Evolutionary conservation across 2,797 vertebrate species (phyloP).

Genomic region (Halcyon chelicuti): DNA sequence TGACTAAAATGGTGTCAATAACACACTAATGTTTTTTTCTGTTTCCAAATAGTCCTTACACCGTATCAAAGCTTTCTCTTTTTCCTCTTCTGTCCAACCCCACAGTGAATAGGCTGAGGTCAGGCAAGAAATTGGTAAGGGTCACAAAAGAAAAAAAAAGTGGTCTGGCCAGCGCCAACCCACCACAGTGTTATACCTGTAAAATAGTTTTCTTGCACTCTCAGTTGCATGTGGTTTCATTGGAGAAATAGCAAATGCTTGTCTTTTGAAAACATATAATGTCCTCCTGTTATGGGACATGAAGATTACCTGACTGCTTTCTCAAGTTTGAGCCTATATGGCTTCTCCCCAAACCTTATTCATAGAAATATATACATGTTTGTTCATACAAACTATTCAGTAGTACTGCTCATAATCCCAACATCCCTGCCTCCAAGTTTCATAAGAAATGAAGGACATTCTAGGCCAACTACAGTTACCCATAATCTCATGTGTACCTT

Average conservation of each 20-base stretch:
- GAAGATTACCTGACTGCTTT: neutral
- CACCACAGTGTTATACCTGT: neutral
- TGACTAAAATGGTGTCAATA: neutral
- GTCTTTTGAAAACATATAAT: neutral
- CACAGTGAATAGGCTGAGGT: neutral
- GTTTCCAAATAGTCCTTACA: neutral
- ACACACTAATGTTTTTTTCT: neutral
- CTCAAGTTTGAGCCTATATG: neutral
- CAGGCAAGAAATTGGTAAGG: neutral
- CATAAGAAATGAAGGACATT: neutral
- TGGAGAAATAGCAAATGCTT: neutral
- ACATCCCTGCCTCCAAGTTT: neutral
- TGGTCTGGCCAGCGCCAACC: neutral
- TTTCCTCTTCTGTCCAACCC: neutral
- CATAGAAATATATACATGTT: no score
- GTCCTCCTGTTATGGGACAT: neutral
- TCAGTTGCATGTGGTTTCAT: neutral
- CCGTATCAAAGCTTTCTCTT: neutral
- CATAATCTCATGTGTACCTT: rapidly evolving
- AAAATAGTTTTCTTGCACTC: neutral
- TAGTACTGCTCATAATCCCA: neutral
- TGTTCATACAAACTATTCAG: neutral
- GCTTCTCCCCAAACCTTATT: neutral
- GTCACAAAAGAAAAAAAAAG: no score
- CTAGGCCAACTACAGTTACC: neutral